A percentile compares a stretch with the other conserved stretches of the same genome.
These are phyloP conservation scores for Drosophila neutralis DNA, from an alignment of 2,888 invertebrate genomes.

Conservation along the genomic window DNA sequence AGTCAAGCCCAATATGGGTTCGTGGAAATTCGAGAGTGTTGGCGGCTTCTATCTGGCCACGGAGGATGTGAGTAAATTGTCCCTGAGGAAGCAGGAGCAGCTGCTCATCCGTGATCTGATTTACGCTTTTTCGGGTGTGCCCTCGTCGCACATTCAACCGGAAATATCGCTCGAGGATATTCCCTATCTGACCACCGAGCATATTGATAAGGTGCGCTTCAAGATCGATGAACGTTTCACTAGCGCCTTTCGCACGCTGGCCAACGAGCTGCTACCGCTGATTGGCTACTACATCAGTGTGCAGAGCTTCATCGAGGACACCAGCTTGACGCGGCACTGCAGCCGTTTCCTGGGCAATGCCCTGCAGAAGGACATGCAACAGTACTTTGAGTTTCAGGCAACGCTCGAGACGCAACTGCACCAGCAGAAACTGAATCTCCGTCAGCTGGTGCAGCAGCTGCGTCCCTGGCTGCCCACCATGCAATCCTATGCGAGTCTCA, in stretches of 20 bases:
- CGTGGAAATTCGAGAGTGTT: conserved; percentile 59
- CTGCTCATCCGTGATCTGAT: conserved; percentile 61
- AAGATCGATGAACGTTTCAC: conserved; percentile 58
- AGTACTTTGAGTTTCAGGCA: conserved; percentile 53
- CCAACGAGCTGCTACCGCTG: conserved; percentile 55
- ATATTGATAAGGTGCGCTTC: conserved; percentile 56
- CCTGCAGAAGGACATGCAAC: conserved; percentile 35
- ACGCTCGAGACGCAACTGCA: conserved; percentile 51
- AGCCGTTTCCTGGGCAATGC: conserved; percentile 39
- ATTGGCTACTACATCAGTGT: conserved; percentile 59
- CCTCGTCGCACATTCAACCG: conserved; percentile 53
- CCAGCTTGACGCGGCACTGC: conserved; percentile 37
- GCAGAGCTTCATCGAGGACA: conserved; percentile 63
- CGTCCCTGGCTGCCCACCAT: conserved; percentile 59
- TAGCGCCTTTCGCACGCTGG: conserved; percentile 48
- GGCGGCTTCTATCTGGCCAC: conserved; percentile 60
- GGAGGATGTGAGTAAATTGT: conserved; percentile 49
- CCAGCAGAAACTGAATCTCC: conserved; percentile 41
- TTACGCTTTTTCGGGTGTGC: conserved; percentile 69
- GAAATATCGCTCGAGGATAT: conserved; percentile 45
- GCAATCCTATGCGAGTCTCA: conserved; percentile 43
- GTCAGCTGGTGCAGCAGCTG: conserved; percentile 51
- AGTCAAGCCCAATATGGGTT: conserved; percentile 17
- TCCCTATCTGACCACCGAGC: conserved; percentile 22
- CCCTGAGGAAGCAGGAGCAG: conserved; percentile 49